Base-by-base conservation (phyloP, 2,113 vertebrate genomes). In the Pimephales promelas region DNA sequence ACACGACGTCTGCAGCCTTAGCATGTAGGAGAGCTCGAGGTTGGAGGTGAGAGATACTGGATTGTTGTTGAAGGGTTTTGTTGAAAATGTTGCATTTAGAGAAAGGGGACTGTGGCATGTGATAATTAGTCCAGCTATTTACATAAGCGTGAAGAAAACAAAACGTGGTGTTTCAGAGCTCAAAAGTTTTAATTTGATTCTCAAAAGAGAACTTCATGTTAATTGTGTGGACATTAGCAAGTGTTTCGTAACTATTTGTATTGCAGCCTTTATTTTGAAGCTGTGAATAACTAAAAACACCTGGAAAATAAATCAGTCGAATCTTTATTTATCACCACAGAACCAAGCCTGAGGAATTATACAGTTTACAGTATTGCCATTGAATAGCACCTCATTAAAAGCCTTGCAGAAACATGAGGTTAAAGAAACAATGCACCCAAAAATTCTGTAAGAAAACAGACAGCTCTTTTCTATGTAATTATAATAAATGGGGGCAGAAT, bases 41-140 rank as follows among this genome's bases (percentile, higher is more conserved):
- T 72, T 74, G 77, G 52, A 64, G 68, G 66, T 64, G 81, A 66
- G 72, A 83, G 59, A 47, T 47, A 3, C 16, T 7, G 45, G 36
- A 74, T 81, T 62, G 76, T 80, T 80, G 83, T 80, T 84, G 66
- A 79, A 84, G 68, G 40, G 5, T 61, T 81, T 85, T 74, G 61
- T 40, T 75, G 26, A 54, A 54, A 81, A 52, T 75, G 66, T 80
- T 81, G 56, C 20, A 3, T 47, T 74, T 52, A 61, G 13, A 71
- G 66, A 74, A 54, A 26, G 6, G 54, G 43, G 24, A 40, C 52
- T 47, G 40, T 84, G 77, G 54, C 83, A 84, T 79, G 78, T 85
- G 70, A 74, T 85, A 85, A 85, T 85, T 81, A 81, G 34, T 36
- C 43, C 34, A 52, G 56, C 56, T 74, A 76, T 79, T 79, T 79